A percentile compares a stretch with the other conserved stretches of the same genome.
Evolutionary conservation across 2,797 vertebrate species (phyloP).

Genomic region (Echiichthys vipera): DNA sequence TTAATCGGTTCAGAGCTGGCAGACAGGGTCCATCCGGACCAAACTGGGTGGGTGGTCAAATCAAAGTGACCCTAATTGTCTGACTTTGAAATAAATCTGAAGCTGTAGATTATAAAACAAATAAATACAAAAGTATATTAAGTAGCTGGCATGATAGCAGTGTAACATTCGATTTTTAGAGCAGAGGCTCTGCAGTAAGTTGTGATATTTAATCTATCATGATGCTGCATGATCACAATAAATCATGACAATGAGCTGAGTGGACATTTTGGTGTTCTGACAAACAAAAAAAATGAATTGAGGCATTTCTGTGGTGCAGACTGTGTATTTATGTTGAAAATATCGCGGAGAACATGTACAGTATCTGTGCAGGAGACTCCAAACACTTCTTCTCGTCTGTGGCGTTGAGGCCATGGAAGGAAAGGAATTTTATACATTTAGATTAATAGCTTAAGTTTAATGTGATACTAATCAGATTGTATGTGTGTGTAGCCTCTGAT

Average conservation of each 20-base stretch:
- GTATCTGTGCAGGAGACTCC: not conserved
- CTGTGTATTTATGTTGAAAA: no score
- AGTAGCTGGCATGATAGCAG: no score
- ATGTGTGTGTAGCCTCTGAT: not conserved
- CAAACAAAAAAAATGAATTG: no score
- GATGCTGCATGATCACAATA: no score
- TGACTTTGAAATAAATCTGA: slow-evolving; percentile 11
- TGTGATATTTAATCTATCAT: no score
- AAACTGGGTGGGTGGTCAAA: slow-evolving; percentile 27
- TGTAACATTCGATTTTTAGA: no score
- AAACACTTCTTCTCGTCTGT: not conserved
- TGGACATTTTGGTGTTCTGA: no score
- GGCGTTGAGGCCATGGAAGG: not conserved
- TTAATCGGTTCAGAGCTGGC: slow-evolving; percentile 36
- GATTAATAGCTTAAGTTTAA: not conserved
- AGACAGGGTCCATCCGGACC: slow-evolving; percentile 26
- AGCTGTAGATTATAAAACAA: not conserved
- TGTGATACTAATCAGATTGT: not conserved
- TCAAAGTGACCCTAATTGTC: slow-evolving; percentile 32
- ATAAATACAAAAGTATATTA: no score
- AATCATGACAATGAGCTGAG: no score
- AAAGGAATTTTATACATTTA: not conserved
- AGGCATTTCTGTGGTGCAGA: not conserved
- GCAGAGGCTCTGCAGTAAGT: no score
- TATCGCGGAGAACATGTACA: not conserved